Evolutionary conservation across 2,888 invertebrate genomes (phyloP).

Genomic region (Myopa testacea): DNA sequence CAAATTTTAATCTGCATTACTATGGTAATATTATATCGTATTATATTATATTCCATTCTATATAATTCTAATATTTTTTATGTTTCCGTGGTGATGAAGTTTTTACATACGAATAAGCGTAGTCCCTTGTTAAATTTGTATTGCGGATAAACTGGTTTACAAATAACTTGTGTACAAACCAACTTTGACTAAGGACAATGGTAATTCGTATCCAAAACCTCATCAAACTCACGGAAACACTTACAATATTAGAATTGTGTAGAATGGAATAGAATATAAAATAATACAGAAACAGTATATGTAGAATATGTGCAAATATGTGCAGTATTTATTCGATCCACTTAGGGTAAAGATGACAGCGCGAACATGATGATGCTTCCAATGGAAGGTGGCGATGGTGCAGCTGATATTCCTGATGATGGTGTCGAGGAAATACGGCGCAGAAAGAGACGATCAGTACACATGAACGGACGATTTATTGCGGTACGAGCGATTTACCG

Average conservation of each 20-base stretch:
- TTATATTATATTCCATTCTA: too few species aligned
- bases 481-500: not conserved
- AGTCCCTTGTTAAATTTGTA: too few species aligned
- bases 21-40: slow-evolving; percentile 56
- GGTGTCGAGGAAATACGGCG: slow-evolving; percentile 49
- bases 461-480: slow-evolving; percentile 17
- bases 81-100: not conserved
- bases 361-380: slow-evolving; percentile 47
- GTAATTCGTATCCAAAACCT: not conserved
- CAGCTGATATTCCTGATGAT: slow-evolving; percentile 37
- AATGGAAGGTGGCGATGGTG: slow-evolving; percentile 45
- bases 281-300: too few species aligned
- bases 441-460: slow-evolving; percentile 46
- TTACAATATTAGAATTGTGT: too few species aligned
- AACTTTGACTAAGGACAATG: too few species aligned
- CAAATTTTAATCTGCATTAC: slow-evolving; percentile 82
- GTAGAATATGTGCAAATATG: not conserved
- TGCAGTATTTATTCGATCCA: not conserved
- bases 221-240: not conserved
- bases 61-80: too few species aligned
- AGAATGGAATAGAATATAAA: too few species aligned
- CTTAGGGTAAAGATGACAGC: slow-evolving; percentile 47
- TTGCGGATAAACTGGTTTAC: too few species aligned
- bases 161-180: too few species aligned
- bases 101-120: too few species aligned